Conservation (phyloP, 2,888 invertebrate species). For the Tiphia femorata region DNA sequence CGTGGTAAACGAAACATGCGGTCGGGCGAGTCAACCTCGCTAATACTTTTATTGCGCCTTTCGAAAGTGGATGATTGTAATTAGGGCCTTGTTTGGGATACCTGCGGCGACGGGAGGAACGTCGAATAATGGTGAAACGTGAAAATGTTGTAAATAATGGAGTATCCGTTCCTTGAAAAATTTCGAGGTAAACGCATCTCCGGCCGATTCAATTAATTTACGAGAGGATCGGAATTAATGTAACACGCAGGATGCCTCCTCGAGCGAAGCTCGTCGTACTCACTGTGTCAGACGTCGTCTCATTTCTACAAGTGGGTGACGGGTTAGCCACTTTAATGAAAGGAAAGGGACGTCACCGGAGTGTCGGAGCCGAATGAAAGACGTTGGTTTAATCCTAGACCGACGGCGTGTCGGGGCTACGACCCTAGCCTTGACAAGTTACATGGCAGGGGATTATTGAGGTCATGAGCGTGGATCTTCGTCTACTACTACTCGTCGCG, state of each 20-base stretch:
- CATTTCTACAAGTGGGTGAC: neutral
- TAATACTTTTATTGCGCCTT: too few relatives aligned
- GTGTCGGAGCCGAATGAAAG: neutral
- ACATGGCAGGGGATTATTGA: constrained; percentile 34
- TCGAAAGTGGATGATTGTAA: too few relatives aligned
- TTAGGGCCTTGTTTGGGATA: too few relatives aligned
- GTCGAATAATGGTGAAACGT: too few relatives aligned
- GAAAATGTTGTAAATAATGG: too few relatives aligned
- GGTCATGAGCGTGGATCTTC: constrained; percentile 38
- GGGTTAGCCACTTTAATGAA: constrained; percentile 12
- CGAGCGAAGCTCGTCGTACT: neutral
- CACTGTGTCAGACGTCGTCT: neutral
- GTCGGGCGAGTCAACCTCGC: neutral
- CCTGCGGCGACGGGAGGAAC: too few relatives aligned
- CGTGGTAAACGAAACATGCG: neutral
- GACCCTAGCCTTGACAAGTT: constrained; percentile 37
- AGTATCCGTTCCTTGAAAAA: too few relatives aligned
- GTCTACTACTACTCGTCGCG: constrained; percentile 16
- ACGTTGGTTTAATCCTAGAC: constrained; percentile 2
- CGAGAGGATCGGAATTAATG: too few relatives aligned
- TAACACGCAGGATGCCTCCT: too few relatives aligned
- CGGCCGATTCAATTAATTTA: too few relatives aligned
- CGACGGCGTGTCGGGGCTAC: constrained; percentile 12
- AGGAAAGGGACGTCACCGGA: neutral
- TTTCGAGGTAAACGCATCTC: too few relatives aligned